Base-by-base conservation (phyloP, 2,113 vertebrate species). In the Apteryx mantelli region DNA sequence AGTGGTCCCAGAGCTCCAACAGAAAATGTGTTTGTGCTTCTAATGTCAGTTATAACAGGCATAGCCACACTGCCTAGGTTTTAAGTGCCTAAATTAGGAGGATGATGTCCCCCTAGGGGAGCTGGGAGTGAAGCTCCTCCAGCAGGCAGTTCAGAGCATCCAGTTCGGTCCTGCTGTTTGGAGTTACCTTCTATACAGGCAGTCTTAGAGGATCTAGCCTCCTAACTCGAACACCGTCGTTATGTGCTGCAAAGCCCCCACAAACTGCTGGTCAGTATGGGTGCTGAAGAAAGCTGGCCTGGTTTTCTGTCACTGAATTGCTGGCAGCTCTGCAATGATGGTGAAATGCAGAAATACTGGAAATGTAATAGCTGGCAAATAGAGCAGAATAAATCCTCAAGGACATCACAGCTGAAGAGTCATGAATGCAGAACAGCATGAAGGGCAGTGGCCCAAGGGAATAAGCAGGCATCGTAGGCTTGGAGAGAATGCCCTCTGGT, bases 171-270 rank as follows among this genome's bases (percentile, higher is more conserved):
- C 38, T 77, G 55, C 50, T 66, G 26, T 58, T 79, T 30, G 97
- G 96, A 93, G 65, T 52, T 96, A 11, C 61, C 97, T 88, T 93
- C 96, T 76, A 93, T 95, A 38, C 86, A 18, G 64, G 79, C 97
- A 81, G 80, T 97, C 32, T 66, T 97, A 61, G 87, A 86, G 69
- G 86, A 95, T 20, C 73, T 66, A 32, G 34, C 68, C 18, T 68
- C 30, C 38, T 28, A 15, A 36, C 12, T 11, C 14, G 64, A 32
- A 52, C 36, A 56, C 14, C 58, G 61, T 9, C 87, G 70, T 10
- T 87, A 79, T 2, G 52, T 82, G 50, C 65, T 96, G 66, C 53
- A 63, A 40, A 87, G 44, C n/a, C 87, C 90, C 38, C 50, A 2
- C 16, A 11, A 5, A 42, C 65, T 79, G 86, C 90, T 88, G 64